Conservation (phyloP, 2,888 invertebrate species). For the Hermaeophaga mercurialis region DNA sequence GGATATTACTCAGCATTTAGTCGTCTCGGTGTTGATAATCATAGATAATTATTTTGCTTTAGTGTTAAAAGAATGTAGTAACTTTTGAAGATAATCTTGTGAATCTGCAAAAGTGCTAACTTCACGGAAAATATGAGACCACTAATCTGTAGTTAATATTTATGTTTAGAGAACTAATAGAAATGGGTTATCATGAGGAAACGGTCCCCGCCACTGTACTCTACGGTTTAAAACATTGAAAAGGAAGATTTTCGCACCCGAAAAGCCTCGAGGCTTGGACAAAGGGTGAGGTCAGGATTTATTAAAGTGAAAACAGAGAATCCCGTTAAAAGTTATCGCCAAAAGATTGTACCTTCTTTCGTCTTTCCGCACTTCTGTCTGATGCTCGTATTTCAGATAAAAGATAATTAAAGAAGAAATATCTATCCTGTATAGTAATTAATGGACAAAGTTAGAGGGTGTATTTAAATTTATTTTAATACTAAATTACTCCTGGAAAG, state of each 20-base stretch:
- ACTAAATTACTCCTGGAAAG: no score
- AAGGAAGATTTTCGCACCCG: constrained; percentile 13
- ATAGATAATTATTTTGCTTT: no score
- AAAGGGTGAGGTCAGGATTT: constrained; percentile 18
- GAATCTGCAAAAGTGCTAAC: no score
- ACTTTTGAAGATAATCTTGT: no score
- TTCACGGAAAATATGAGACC: no score
- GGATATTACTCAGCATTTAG: no score
- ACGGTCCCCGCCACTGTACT: neutral
- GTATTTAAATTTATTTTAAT: neutral
- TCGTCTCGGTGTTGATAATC: no score
- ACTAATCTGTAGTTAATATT: no score
- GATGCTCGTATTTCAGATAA: constrained; percentile 8
- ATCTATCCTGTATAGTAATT: neutral
- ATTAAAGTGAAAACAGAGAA: constrained; percentile 14
- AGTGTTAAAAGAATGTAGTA: no score
- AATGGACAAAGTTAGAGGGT: neutral
- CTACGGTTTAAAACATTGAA: constrained; percentile 10
- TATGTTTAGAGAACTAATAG: no score
- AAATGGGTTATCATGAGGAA: no score
- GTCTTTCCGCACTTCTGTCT: neutral
- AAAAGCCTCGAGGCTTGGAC: neutral
- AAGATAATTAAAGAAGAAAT: constrained; percentile 19
- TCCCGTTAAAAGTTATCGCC: constrained; percentile 7
- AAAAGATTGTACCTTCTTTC: constrained; percentile 18